Evolutionary conservation across 2,888 invertebrate species (phyloP), one percentile per base, ranked within the genome.

Genomic region (Apantesis nais): DNA sequence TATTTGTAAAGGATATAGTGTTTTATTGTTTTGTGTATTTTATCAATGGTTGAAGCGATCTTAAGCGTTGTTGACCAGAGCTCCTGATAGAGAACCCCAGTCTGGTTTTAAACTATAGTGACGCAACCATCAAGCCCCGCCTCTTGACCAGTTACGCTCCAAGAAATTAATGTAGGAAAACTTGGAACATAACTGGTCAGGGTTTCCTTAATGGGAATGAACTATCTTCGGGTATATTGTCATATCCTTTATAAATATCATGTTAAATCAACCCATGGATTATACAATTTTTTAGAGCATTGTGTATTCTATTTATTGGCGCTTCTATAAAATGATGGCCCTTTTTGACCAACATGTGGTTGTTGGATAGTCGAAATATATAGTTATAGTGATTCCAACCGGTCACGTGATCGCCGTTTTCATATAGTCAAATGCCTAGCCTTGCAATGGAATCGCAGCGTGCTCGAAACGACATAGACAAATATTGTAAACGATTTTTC

Each of bases 361-460:
- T 68, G 63, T 62, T 41, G 39, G 22, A 25, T 68, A 80, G 68
- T 62, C 68, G 62, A 76, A 75, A 76, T 70, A 69, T 76, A 76
- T 78, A 68, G 68, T 67, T 78, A 67, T 62, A 66, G 37, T 71
- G 58, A 68, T 62, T 72, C 74, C 70, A 52, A 69, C 73, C 62
- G 60, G 62, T 66, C 65, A 41, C 69, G 62, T 44, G 48, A 66
- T 37, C 62, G 75, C 68, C 66, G 58, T 61, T 70, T 55, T 74
- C 70, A 48, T 48, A 66, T 55, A 72, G 67, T 74, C 72, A 71
- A 74, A 72, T 74, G 71, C 71, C 68, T 71, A 34, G 72, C 73
- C 75, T 72, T 67, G 75, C 70, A 76, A 68, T 73, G 78, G 71
- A n/a, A 60, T 34, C 34, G 29, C 25, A 41, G 66, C 68, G 70